These are phyloP conservation scores for Macroteleia sp. DNA, from an alignment of 2,888 invertebrate genomes.

Conservation along the genomic window DNA sequence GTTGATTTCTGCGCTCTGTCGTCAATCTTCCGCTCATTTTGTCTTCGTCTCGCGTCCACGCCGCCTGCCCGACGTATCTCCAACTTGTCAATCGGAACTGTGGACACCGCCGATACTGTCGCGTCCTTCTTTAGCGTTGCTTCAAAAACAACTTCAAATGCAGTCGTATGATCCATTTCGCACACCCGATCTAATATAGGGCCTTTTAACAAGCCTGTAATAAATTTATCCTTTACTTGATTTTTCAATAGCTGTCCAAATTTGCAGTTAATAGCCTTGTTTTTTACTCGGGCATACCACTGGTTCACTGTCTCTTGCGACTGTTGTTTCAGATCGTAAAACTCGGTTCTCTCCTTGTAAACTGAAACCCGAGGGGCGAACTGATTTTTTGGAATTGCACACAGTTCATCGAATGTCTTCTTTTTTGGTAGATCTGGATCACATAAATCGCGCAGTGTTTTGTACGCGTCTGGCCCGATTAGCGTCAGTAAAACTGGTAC, in stretches of 20 bases:
- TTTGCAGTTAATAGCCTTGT: constrained; percentile 61
- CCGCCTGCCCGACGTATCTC: neutral
- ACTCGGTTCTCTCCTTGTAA: constrained; percentile 53
- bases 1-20: neutral
- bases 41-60: too few relatives aligned
- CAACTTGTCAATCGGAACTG: neutral
- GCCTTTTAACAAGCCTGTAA: constrained; percentile 46
- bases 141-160: constrained; percentile 34
- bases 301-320: constrained; percentile 53
- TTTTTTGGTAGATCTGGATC: constrained; percentile 46
- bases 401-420: constrained; percentile 13
- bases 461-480: constrained; percentile 51
- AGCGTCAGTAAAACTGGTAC: constrained; percentile 55
- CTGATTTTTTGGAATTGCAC: neutral
- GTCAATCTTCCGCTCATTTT: neutral
- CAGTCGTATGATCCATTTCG: constrained; percentile 41
- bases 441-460: constrained; percentile 39
- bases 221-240: constrained; percentile 68
- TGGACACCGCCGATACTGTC: constrained; percentile 11
- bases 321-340: constrained; percentile 68
- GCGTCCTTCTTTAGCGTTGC: constrained; percentile 55
- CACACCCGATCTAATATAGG: constrained; percentile 55
- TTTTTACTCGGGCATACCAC: constrained; percentile 73
- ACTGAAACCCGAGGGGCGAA: constrained; percentile 24
- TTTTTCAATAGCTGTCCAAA: constrained; percentile 57